Evolutionary conservation across 2,888 invertebrate genomes (phyloP).

Genomic region (Meiosimyza platycephala): DNA sequence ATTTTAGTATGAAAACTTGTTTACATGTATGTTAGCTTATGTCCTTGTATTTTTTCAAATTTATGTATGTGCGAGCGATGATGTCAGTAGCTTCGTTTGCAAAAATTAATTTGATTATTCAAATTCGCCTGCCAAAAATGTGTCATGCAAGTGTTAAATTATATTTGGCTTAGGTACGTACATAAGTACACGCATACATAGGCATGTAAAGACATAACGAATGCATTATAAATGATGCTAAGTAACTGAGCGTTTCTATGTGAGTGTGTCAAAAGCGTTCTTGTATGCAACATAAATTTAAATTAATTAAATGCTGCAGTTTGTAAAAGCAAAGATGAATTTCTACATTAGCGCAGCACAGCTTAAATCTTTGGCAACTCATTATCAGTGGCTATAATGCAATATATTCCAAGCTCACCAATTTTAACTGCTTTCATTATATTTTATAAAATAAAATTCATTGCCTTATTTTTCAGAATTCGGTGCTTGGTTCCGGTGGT

Average conservation of each 20-base stretch:
- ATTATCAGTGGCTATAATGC: not conserved
- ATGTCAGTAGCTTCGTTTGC: constrained; percentile 25
- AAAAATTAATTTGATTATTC: constrained; percentile 34
- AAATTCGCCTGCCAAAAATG: constrained; percentile 34
- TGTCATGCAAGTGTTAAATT: constrained; percentile 33
- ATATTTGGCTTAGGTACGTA: not conserved
- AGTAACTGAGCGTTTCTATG: constrained; percentile 2
- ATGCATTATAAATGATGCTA: not conserved
- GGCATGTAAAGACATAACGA: not conserved
- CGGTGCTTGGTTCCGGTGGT: constrained; percentile 65
- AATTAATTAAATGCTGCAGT: constrained; percentile 16
- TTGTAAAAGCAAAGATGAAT: not conserved
- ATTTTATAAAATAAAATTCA: not conserved
- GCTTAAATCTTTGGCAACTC: no score
- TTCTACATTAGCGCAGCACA: no score
- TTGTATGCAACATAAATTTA: constrained; percentile 12
- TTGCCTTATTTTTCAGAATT: constrained; percentile 54
- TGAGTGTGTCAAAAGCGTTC: not conserved
- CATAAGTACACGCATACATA: not conserved
- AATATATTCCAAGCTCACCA: no score
- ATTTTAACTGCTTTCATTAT: no score
- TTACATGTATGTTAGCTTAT: no score
- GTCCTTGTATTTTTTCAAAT: no score
- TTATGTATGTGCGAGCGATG: not conserved
- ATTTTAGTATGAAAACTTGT: no score